Base-by-base conservation (phyloP, 2,888 invertebrate genomes). In the Endomychus coccineus region DNA sequence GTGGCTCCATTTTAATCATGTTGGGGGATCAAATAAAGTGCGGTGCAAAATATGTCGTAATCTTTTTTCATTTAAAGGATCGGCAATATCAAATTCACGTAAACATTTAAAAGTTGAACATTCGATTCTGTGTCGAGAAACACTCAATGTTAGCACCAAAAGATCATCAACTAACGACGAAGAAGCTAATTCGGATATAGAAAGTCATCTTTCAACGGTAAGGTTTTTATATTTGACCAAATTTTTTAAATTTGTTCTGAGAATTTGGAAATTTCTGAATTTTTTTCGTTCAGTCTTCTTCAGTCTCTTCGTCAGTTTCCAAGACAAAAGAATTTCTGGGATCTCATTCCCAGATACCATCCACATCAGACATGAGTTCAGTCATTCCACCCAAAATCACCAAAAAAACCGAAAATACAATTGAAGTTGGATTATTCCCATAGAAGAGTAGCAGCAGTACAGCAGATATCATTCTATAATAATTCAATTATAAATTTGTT, bases 1-100 rank as follows among this genome's bases (percentile, higher is more conserved):
- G 15, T 27, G 27, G 14, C 15, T 27, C n/a, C 27, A 27, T 27
- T 27, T 27, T 12, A 16, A 27, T 27, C 16, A n/a, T n/a, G n/a
- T 16, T 10, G 16, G 16, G 9, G 27, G 16, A 27, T 16, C 27
- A 4, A 14, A 27, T 27, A 14, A 27, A 29, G 13, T n/a, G 10
- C 7, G 19, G 4, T 12, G 29, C 17, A 29, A 12, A 29, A 12
- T 12, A 29, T 3, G 29, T 19, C 29, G 29, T 19, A 16, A 9
- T 14, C n/a, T n/a, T 3, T 25, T 25, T 10, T 25, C 14, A 5
- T 25, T 13, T 10, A 25, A 25, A 14, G 25, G 25, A 25, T 25
- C 25, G 7, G 25, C 25, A 12, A 25, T 25, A 4, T 25, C 25
- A 6, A 25, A 25, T 25, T 25, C 14, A 25, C 25, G 11, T 2